These are phyloP conservation scores for Megatriorchis doriae DNA, from an alignment of 2,113 vertebrate species.

Conservation along the genomic window DNA sequence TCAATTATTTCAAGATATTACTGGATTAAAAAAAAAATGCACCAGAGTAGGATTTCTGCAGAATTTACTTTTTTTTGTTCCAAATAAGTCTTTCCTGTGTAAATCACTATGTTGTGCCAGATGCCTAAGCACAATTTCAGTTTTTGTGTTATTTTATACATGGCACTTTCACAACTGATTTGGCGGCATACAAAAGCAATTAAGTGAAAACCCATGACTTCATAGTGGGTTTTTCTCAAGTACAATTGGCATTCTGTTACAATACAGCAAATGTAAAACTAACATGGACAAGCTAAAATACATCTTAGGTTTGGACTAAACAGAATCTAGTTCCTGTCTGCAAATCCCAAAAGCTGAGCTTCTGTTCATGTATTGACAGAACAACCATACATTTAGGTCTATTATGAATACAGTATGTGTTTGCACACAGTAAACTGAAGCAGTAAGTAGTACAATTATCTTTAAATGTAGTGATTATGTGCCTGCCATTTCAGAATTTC, in stretches of 20 bases:
- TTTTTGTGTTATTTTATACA: not conserved
- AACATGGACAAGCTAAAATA: not conserved
- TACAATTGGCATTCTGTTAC: not conserved
- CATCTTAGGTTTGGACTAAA: not conserved
- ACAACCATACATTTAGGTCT: not conserved
- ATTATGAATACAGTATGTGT: conserved; percentile 22
- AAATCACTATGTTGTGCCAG: not conserved
- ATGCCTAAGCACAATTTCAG: not conserved
- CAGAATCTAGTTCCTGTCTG: not conserved
- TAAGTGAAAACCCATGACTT: not conserved
- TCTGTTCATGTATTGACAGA: not conserved
- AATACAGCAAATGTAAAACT: not conserved
- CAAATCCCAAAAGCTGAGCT: conserved; percentile 1
- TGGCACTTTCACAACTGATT: not conserved
- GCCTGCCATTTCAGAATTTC: conserved; percentile 40
- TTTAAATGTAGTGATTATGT: conserved; percentile 9
- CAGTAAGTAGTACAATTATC: not conserved
- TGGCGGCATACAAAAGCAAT: not conserved
- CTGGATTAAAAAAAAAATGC: not conserved
- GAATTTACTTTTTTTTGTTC: not conserved
- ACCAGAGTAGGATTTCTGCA: not conserved
- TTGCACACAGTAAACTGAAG: conserved; percentile 32
- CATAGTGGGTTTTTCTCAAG: not conserved
- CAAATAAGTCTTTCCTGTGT: not conserved
- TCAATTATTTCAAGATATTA: not conserved